These are phyloP conservation scores for Heterodera carotae DNA, from an alignment of 1,140 invertebrate species.

Conservation along the genomic window DNA sequence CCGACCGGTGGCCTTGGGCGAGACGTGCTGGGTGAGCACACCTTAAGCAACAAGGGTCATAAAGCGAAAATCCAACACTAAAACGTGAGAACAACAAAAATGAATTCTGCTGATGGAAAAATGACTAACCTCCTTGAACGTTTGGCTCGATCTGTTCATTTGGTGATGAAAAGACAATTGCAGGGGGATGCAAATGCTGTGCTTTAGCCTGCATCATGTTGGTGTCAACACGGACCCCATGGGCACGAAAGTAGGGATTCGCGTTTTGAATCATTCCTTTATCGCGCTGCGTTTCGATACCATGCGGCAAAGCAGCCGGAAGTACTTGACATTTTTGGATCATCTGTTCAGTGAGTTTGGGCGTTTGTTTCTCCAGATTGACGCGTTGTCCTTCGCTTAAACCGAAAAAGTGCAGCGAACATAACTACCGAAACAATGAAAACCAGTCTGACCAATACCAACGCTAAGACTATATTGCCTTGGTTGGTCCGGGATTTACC, in stretches of 20 bases:
- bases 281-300: conserved; percentile 36
- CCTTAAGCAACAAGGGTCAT: no score
- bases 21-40: conserved; percentile 14
- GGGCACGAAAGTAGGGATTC: conserved; percentile 38
- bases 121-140: conserved; percentile 2
- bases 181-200: conserved; percentile 28
- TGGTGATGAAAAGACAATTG: conserved; percentile 18
- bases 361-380: no score
- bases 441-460: no score
- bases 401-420: no score
- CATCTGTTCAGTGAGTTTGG: no score
- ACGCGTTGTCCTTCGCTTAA: conserved; percentile 35
- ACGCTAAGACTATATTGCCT: no score
- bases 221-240: conserved; percentile 33
- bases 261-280: no score
- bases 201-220: conserved; percentile 24
- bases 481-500: no score
- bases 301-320: conserved; percentile 11
- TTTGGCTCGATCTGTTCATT: conserved; percentile 30
- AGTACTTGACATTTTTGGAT: conserved; percentile 37
- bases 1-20: conserved; percentile 20
- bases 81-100: background rate
- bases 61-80: no score
- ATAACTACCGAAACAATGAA: no score
- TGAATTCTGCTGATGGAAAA: background rate